Conservation (phyloP, 2,113 vertebrate species). For the Talpa occidentalis region DNA sequence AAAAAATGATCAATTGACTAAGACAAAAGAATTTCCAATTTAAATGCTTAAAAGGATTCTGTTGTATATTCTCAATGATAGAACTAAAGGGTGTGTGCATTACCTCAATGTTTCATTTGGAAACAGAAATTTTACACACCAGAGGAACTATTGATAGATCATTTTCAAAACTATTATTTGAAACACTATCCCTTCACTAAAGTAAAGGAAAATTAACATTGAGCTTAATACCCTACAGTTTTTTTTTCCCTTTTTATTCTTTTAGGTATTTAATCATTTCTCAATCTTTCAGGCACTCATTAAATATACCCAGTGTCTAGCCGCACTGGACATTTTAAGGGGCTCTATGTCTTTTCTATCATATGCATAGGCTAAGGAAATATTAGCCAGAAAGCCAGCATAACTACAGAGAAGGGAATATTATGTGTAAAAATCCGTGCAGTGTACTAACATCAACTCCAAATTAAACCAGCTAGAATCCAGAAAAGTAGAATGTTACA, state of each 20-base stretch:
- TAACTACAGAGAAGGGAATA: constrained; percentile 46
- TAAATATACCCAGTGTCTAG: neutral
- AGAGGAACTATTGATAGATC: neutral
- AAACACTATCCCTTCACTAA: neutral
- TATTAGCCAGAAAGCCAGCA: neutral
- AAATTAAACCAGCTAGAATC: constrained; percentile 73
- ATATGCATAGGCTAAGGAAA: constrained; percentile 16
- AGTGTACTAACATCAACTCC: constrained; percentile 64
- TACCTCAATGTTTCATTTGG: constrained; percentile 10
- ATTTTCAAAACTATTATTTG: neutral
- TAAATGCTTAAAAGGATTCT: neutral
- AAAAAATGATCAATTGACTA: constrained; percentile 18
- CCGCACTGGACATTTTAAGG: neutral
- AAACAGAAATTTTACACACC: neutral
- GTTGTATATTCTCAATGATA: neutral
- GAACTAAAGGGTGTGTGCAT: neutral
- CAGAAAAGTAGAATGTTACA: constrained; percentile 68
- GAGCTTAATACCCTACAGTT: neutral
- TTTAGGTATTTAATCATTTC: constrained; percentile 46
- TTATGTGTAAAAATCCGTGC: constrained; percentile 21
- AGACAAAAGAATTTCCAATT: constrained; percentile 16
- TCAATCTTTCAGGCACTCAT: neutral
- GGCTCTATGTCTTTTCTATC: neutral
- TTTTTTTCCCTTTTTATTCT: constrained; percentile 10
- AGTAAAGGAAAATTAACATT: constrained; percentile 36